A percentile compares a stretch with the other conserved stretches of the same genome.
Evolutionary conservation across 92 coral and sea anemone genomes (phyloP).

Genomic region (Phenganax stokvisi): DNA sequence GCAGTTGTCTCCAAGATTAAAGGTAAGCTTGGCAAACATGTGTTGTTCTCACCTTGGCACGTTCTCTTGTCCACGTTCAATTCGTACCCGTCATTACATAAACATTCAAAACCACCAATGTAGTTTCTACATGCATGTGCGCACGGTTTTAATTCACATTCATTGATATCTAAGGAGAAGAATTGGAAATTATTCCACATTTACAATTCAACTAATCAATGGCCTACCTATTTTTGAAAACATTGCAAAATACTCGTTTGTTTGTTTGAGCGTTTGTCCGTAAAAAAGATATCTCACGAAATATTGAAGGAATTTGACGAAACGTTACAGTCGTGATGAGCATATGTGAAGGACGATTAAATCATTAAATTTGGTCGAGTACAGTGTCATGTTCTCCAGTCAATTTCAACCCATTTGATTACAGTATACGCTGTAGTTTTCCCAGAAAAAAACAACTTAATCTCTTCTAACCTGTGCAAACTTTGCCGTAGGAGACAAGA

Average conservation of each 20-base stretch:
- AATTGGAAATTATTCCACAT: background rate
- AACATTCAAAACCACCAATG: slow-evolving; percentile 62
- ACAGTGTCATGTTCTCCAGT: background rate
- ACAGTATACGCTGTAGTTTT: background rate
- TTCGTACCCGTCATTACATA: slow-evolving; percentile 61
- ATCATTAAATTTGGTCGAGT: background rate
- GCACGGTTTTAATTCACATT: slow-evolving; percentile 59
- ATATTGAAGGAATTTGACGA: background rate
- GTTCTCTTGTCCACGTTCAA: slow-evolving; percentile 65
- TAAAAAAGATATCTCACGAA: background rate
- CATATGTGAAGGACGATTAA: background rate
- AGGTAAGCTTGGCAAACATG: no score
- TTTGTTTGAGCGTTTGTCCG: no score
- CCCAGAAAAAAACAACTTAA: background rate
- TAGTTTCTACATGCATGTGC: slow-evolving; percentile 66
- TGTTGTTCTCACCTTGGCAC: slow-evolving; percentile 50
- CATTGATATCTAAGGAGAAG: slow-evolving; percentile 57
- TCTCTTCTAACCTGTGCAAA: slow-evolving; percentile 55
- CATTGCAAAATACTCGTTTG: background rate
- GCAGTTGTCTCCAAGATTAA: no score
- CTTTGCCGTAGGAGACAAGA: slow-evolving; percentile 56
- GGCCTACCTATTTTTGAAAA: background rate
- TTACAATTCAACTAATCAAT: background rate
- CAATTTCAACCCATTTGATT: background rate
- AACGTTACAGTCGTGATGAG: no score